These are phyloP conservation scores for Girardia tigrina DNA, from an alignment of 2,888 invertebrate species.

Conservation along the genomic window DNA sequence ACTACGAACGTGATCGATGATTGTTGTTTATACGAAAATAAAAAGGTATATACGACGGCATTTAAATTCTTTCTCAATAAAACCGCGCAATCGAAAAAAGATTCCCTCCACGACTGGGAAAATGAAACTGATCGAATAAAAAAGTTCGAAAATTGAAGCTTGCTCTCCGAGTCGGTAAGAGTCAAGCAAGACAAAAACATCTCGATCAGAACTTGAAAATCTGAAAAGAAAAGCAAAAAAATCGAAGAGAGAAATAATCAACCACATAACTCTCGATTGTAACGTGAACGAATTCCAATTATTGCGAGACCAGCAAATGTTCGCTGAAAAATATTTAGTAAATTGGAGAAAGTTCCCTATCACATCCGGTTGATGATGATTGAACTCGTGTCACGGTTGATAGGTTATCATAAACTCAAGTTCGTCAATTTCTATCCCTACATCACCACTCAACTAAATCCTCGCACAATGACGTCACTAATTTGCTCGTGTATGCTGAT, in stretches of 20 bases:
- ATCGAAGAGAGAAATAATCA: slow-evolving; percentile 59
- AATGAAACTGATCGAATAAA: slow-evolving; percentile 42
- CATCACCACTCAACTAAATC: slow-evolving; percentile 70
- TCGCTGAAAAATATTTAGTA: slow-evolving; percentile 77
- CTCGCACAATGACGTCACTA: slow-evolving; percentile 90
- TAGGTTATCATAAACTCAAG: slow-evolving; percentile 80
- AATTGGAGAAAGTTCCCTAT: slow-evolving; percentile 57
- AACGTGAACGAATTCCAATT: slow-evolving; percentile 89
- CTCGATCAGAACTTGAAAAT: slow-evolving; percentile 70
- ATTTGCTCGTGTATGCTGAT: slow-evolving; percentile 78
- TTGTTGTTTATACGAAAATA: slow-evolving; percentile 81
- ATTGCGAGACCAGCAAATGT: slow-evolving; percentile 80
- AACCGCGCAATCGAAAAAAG: neutral
- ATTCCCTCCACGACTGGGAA: neutral
- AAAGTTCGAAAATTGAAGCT: slow-evolving; percentile 48
- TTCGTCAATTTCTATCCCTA: slow-evolving; percentile 87
- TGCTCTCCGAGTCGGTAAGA: slow-evolving; percentile 80
- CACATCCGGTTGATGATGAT: slow-evolving; percentile 86
- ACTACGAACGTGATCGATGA: slow-evolving; percentile 91
- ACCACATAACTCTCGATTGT: slow-evolving; percentile 55
- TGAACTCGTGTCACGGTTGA: slow-evolving; percentile 80
- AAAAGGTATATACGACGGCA: slow-evolving; percentile 58
- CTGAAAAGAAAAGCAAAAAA: slow-evolving; percentile 64
- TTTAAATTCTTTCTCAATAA: neutral
- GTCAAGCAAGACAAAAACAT: slow-evolving; percentile 77